These are phyloP conservation scores for Amorpha juglandis DNA, from an alignment of 2,888 invertebrate species.

Conservation along the genomic window DNA sequence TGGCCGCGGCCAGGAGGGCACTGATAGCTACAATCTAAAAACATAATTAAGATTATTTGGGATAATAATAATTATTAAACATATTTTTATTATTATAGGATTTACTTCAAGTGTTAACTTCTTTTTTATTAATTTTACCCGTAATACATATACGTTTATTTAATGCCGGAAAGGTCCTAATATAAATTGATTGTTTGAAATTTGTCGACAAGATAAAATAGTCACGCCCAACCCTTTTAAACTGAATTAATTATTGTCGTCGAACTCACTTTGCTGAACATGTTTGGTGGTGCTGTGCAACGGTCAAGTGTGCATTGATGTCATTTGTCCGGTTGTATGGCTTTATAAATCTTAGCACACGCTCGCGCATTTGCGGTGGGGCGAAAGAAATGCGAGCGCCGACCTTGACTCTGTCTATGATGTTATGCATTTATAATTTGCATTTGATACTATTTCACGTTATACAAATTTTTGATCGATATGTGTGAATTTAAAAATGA, in stretches of 20 bases:
- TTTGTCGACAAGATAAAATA: background rate
- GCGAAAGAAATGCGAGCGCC: conserved; percentile 31
- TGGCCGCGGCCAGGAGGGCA: conserved; percentile 71
- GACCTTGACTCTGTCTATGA: conserved; percentile 31
- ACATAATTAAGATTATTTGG: background rate
- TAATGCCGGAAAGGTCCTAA: background rate
- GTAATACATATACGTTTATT: no score
- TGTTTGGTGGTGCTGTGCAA: conserved; percentile 60
- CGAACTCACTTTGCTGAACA: conserved; percentile 75
- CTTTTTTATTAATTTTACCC: no score
- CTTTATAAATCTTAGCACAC: conserved; percentile 29
- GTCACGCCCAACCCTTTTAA: background rate
- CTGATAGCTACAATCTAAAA: conserved; percentile 56
- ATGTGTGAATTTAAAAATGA: background rate
- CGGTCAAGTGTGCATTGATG: conserved; percentile 60
- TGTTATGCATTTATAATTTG: conserved; percentile 3
- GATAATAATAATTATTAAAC: no score
- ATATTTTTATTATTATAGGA: no score
- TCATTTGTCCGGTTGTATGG: conserved; percentile 46
- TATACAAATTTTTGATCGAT: background rate
- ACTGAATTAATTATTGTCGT: background rate
- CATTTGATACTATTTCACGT: background rate
- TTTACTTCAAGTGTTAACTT: background rate
- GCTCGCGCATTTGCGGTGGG: conserved; percentile 29
- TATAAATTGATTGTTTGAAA: background rate